Percentiles rank a stretch among this genome's conserved stretches.
phyloP scores from a whole-genome alignment of 2,113 vertebrate species.

The Tyto alba region DNA sequence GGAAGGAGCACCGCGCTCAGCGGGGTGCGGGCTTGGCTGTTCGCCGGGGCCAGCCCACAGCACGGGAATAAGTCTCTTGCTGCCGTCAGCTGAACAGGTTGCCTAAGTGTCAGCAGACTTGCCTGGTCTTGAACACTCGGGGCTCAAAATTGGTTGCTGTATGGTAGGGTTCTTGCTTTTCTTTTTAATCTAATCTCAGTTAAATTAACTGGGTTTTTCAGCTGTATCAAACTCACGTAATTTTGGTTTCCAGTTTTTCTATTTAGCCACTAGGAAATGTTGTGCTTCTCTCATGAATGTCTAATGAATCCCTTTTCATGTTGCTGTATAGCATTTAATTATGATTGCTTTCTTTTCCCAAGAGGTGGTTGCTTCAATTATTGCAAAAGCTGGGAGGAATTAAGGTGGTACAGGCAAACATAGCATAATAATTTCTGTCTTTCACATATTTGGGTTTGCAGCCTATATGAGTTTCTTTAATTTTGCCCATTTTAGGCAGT shows the following conservation, averaged over 20 bases:
- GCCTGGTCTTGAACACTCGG: not conserved
- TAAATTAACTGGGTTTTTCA: not conserved
- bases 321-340: slow-evolving; percentile 4
- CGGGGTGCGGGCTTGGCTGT: not conserved
- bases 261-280: not conserved
- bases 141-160: not conserved
- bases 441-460: not conserved
- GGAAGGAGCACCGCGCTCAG: rapidly evolving
- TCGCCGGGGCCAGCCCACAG: rapidly evolving
- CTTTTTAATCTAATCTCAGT: not conserved
- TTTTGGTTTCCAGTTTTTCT: not conserved
- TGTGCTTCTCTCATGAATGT: not conserved
- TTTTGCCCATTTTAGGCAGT: not conserved
- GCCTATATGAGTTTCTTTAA: not conserved
- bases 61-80: not conserved
- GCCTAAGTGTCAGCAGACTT: not conserved
- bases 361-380: not conserved
- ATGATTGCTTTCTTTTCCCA: slow-evolving; percentile 26
- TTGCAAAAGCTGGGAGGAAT: not conserved
- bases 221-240: not conserved
- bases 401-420: not conserved
- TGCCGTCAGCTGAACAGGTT: not conserved
- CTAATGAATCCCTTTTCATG: not conserved
- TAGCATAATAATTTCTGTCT: not conserved
- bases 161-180: not conserved